phyloP scores from a whole-genome alignment of 2,113 vertebrate species.

The Cyanocitta stelleri region DNA sequence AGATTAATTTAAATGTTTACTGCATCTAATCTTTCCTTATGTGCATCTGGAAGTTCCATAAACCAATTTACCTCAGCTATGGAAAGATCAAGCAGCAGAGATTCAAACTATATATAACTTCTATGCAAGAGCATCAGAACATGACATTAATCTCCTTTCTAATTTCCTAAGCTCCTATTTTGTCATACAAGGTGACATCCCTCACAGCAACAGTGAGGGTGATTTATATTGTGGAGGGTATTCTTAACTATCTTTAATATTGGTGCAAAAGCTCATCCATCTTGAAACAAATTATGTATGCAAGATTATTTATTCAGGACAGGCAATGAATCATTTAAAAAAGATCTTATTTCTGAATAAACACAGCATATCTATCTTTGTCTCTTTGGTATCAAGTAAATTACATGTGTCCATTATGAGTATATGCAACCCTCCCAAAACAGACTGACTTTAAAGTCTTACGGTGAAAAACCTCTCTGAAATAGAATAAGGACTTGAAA shows the following conservation, averaged over 20 bases:
- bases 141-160: slow-evolving; percentile 52
- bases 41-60: neutral
- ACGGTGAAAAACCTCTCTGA: neutral
- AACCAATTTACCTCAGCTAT: slow-evolving; percentile 13
- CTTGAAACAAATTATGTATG: neutral
- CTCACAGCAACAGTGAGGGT: neutral
- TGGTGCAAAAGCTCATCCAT: slow-evolving; percentile 27
- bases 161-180: slow-evolving; percentile 38
- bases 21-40: slow-evolving; percentile 18
- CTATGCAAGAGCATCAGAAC: slow-evolving; percentile 19
- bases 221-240: slow-evolving; percentile 45
- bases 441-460: neutral
- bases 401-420: neutral
- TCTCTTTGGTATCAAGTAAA: neutral
- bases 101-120: slow-evolving; percentile 3
- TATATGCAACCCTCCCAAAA: neutral
- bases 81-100: neutral
- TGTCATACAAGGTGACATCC: slow-evolving; percentile 33
- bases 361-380: neutral
- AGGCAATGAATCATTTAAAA: neutral
- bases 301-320: slow-evolving; percentile 28
- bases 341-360: neutral
- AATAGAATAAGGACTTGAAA: neutral
- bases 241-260: slow-evolving; percentile 54
- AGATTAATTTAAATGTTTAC: slow-evolving; percentile 39